Percentiles rank a stretch among this genome's conserved stretches.
Evolutionary conservation across 2,797 vertebrate genomes (phyloP).

Genomic region (Oryzias sinensis): DNA sequence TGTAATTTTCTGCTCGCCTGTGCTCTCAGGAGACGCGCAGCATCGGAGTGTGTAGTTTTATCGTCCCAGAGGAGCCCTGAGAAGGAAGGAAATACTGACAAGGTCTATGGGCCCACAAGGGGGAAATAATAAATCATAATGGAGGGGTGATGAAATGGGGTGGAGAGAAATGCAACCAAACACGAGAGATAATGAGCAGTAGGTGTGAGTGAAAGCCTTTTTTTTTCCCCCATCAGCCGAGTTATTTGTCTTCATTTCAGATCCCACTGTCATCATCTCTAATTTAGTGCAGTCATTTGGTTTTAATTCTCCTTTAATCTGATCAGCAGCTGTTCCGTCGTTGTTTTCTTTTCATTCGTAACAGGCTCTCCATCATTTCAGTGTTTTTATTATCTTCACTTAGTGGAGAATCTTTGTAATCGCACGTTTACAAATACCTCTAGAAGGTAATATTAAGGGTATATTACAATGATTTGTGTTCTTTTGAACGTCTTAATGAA

Average conservation of each 20-base stretch:
- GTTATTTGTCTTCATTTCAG: conserved; percentile 56
- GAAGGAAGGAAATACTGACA: conserved; percentile 14
- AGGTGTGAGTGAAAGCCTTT: conserved; percentile 5
- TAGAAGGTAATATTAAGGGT: conserved; percentile 10
- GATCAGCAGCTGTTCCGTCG: conserved; percentile 55
- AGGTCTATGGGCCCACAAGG: conserved; percentile 5
- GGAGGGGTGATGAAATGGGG: conserved; percentile 26
- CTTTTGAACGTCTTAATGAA: conserved; percentile 18
- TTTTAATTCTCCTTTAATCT: conserved; percentile 65
- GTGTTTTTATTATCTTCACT: conserved; percentile 27
- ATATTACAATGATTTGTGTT: conserved; percentile 20
- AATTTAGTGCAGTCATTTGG: conserved; percentile 48
- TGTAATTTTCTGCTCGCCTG: conserved; percentile 24
- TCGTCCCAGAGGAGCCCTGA: background rate
- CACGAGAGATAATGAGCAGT: conserved; percentile 35
- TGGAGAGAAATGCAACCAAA: conserved; percentile 30
- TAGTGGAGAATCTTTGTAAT: conserved; percentile 20
- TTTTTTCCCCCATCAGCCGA: conserved; percentile 24
- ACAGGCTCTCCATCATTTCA: conserved; percentile 35
- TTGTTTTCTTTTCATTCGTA: conserved; percentile 55
- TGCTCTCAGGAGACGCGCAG: conserved; percentile 14
- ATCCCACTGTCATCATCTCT: conserved; percentile 37
- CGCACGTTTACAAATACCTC: conserved; percentile 22
- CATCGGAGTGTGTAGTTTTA: conserved; percentile 2
- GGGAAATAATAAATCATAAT: conserved; percentile 31